Conservation (phyloP, 2,797 vertebrate species). For the Phataginus tricuspis region DNA sequence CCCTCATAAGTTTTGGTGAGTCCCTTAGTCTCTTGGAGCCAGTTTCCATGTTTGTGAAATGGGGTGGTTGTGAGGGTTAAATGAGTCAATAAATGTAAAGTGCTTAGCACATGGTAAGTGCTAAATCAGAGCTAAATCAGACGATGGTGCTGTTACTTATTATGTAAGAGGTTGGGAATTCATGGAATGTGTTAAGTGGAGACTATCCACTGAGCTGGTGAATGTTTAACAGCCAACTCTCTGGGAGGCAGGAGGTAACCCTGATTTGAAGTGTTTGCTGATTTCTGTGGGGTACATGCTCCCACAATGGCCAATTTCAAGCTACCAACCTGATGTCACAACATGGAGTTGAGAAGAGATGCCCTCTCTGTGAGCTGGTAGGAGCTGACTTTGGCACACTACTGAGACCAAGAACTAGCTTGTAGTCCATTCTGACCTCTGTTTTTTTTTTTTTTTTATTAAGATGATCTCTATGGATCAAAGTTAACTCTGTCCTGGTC, state of each 20-base stretch:
- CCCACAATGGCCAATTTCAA: not conserved
- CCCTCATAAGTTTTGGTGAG: not conserved
- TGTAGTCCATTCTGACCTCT: slow-evolving; percentile 1
- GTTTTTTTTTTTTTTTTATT: slow-evolving; percentile 27
- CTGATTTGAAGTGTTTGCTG: not conserved
- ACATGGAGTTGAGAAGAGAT: not conserved
- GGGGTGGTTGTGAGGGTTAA: not conserved
- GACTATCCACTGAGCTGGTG: not conserved
- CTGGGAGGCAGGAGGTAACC: not conserved
- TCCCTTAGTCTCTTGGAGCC: not conserved
- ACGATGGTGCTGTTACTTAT: not conserved
- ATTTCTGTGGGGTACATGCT: not conserved
- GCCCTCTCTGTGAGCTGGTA: not conserved
- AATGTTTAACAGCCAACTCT: slow-evolving; percentile 15
- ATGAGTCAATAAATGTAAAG: not conserved
- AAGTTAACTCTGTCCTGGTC: not conserved
- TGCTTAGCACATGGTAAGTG: not conserved
- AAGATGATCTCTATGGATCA: not conserved
- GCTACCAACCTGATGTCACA: not conserved
- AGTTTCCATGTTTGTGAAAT: slow-evolving; percentile 42
- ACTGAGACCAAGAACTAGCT: not conserved
- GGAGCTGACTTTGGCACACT: not conserved
- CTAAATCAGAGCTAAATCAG: not conserved
- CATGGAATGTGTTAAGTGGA: not conserved
- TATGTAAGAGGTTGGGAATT: not conserved